These are phyloP conservation scores for Oreochromis niloticus DNA, from an alignment of 2,113 vertebrate genomes.

Conservation along the genomic window DNA sequence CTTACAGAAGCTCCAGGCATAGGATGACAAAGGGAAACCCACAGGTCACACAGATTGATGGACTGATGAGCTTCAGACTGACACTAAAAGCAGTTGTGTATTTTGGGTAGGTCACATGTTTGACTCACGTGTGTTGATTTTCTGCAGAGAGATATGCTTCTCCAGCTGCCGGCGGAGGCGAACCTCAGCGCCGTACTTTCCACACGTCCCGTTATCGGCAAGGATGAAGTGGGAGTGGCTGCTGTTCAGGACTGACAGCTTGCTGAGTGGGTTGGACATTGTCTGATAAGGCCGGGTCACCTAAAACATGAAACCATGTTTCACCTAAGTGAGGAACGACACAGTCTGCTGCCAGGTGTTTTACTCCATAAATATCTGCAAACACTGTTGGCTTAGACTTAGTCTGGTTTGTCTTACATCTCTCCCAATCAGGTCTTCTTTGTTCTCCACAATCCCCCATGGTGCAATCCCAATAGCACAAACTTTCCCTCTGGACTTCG, in stretches of 20 bases:
- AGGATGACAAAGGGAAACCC: slow-evolving; percentile 99
- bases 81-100: not conserved
- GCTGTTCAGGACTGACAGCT: slow-evolving; percentile 87
- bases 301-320: slow-evolving; percentile 52
- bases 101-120: not conserved
- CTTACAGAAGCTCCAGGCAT: slow-evolving; percentile 86
- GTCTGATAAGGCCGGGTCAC: slow-evolving; percentile 90
- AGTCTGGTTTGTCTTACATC: slow-evolving; percentile 77
- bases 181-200: slow-evolving; percentile 93
- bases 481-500: slow-evolving; percentile 93
- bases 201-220: slow-evolving; percentile 86
- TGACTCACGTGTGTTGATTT: slow-evolving; percentile 96
- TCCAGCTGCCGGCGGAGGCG: slow-evolving; percentile 89
- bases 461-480: slow-evolving; percentile 94
- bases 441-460: slow-evolving; percentile 96
- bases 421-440: slow-evolving; percentile 89
- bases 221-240: slow-evolving; percentile 96
- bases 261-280: slow-evolving; percentile 96
- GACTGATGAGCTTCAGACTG: accelerated
- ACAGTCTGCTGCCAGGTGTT: not conserved
- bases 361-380: accelerated
- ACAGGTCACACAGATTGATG: slow-evolving; percentile 64
- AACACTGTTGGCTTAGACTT: not conserved
- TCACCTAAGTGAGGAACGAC: not conserved
- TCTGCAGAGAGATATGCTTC: slow-evolving; percentile 96